Evolutionary conservation across 2,888 invertebrate species (phyloP).

Genomic region (Microplitis manilae): DNA sequence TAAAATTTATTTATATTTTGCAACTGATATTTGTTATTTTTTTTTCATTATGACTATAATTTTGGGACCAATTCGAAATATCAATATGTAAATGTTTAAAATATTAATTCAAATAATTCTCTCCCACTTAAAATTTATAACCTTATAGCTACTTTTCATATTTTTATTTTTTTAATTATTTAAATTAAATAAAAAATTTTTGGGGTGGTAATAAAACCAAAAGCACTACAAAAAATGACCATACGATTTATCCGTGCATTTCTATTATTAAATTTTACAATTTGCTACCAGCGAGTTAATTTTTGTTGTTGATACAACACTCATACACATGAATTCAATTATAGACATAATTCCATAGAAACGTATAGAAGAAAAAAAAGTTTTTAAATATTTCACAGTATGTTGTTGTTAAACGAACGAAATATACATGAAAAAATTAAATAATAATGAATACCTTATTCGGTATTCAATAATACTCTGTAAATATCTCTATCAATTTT

Average conservation of each 20-base stretch:
- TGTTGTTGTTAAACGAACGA: not conserved
- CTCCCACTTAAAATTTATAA: not conserved
- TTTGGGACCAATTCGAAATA: not conserved
- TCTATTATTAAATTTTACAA: not conserved
- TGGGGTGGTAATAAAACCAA: not conserved
- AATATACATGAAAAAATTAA: slow-evolving; percentile 21
- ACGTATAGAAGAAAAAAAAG: not conserved
- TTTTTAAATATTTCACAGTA: not conserved
- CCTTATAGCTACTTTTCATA: not conserved
- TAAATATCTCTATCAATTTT: slow-evolving; percentile 52
- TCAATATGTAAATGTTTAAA: not conserved
- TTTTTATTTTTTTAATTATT: not conserved
- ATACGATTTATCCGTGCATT: not conserved
- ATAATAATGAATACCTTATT: slow-evolving; percentile 6
- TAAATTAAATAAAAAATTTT: not conserved
- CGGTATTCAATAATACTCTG: slow-evolving; percentile 44
- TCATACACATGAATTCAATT: not conserved
- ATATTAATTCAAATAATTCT: not conserved
- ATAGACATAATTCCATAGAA: not conserved
- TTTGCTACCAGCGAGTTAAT: not conserved
- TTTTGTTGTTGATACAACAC: not conserved
- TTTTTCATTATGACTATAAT: not conserved
- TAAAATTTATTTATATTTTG: not conserved
- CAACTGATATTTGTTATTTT: not conserved
- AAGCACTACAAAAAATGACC: not conserved